Base-by-base conservation (phyloP, 2,888 invertebrate species). In the Sisyra nigra region DNA sequence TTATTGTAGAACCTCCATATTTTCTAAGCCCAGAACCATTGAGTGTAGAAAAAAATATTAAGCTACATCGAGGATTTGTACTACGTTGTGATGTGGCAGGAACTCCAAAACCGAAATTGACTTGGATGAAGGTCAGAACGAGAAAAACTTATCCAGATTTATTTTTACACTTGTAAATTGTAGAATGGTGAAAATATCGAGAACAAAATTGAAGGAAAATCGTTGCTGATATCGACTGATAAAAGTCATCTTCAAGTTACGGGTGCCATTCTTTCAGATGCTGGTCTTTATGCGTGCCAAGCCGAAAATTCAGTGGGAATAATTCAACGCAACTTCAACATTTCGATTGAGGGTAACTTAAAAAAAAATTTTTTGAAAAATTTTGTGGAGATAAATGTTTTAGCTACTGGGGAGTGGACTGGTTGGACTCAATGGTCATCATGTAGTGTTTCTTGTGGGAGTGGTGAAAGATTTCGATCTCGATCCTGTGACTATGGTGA, bases 231-330 rank as follows among this genome's bases (percentile, higher is more conserved):
- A 7, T 62, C 65, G 5, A 46, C 59, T 1, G 65, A 64, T 42
- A 60, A 61, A 50, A 61, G 63, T 41, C 46, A 65, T 45, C 53
- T 70, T 1, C 62, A 61, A 1, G 48, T 71, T 14, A 65, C 67
- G 62, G 57, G 66, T 48, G 67, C 62, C 24, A 53, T 57, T 38
- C 52, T 61, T 2, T 49, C 53, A 0, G 69, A 72, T 54, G 68
- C 69, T 10, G 76, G 74, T 0, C 66, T 67, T 48, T 77, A 76
- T 60, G 63, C 65, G 24, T 77, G 77, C 51, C 62, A 68, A 9
- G 76, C 70, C 0, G 65, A 67, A 50, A 76, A 72, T 55, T 52
- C 54, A 2, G 68, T 66, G 1, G 77, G 77, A 10, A 49, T 58
- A 1, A 56, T 57, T n/a, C 58, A 63, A 30, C 51, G 62, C 10